Evolutionary conservation across 2,797 vertebrate species (phyloP), one percentile per base, ranked within the genome.

Genomic region (Siniperca scherzeri): DNA sequence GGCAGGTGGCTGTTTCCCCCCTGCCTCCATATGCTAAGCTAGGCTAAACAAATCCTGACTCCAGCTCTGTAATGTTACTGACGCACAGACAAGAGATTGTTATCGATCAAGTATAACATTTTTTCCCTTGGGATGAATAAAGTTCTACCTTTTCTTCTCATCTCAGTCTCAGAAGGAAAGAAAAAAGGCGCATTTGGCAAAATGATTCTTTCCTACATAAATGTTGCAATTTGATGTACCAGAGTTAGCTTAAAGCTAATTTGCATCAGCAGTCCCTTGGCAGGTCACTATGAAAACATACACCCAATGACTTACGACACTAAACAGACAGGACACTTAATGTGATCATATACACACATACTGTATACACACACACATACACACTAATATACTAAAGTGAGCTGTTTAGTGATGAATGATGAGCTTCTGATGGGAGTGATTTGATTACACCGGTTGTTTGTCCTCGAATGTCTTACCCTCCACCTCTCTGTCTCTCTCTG

Each of bases 381-480:
- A 62, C 64, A 72, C 42, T 82, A 77, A 91, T 76, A 77, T 40
- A 83, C 60, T 68, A 75, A 80, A 81, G 84, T 78, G 81, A 88
- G 83, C 80, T 79, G 81, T 89, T 90, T 81, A 89, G 81, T 40
- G 70, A 59, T 85, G 87, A 91, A 80, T 73, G 89, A 93, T 86
- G 82, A 91, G 86, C 87, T 86, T 86, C 85, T 89, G 83, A 91
- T 87, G 84, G 82, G 72, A 87, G 78, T 80, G 89, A 94, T 94
- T 91, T 91, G 84, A 93, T 93, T 91, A 89, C 72, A 0, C 53
- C 22, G 76, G 68, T 74, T 83, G 62, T 91, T 92, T 92, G 87
- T 94, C 83, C 89, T 84, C 65, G 30, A 83, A 91, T 89, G 88
- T 87, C 84, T 83, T 82, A 81, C 68, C 82, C 85, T 85, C 72